These are phyloP conservation scores for Austrolebias charrua DNA, from an alignment of 2,797 vertebrate genomes.

Conservation along the genomic window DNA sequence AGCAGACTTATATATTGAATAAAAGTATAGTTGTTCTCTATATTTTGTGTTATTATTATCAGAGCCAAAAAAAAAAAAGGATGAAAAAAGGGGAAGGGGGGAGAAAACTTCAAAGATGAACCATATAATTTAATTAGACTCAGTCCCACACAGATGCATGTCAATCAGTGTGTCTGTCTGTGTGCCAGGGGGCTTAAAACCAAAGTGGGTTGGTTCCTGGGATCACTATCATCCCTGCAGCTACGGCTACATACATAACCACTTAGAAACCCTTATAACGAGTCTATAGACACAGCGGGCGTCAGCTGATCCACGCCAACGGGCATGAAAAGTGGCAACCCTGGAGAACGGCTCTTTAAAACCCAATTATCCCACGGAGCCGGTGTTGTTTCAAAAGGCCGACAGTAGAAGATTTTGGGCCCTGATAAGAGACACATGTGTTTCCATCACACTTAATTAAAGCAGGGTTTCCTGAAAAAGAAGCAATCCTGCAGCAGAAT, in stretches of 20 bases:
- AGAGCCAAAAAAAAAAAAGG: neutral
- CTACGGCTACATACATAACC: constrained; percentile 63
- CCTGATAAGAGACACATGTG: constrained; percentile 76
- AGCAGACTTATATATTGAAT: constrained; percentile 31
- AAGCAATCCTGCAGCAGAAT: constrained; percentile 69
- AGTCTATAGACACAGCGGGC: constrained; percentile 51
- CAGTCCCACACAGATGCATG: constrained; percentile 40
- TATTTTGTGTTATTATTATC: constrained; percentile 16
- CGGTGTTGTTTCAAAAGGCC: constrained; percentile 69
- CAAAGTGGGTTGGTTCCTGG: constrained; percentile 37
- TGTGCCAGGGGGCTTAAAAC: constrained; percentile 43
- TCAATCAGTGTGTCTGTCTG: constrained; percentile 27
- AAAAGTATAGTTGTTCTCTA: neutral
- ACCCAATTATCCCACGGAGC: constrained; percentile 72
- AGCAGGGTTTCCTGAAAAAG: constrained; percentile 73
- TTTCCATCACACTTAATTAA: constrained; percentile 79
- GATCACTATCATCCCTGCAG: constrained; percentile 58
- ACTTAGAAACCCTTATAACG: constrained; percentile 64
- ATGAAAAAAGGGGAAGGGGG: constrained; percentile 4
- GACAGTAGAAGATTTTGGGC: constrained; percentile 73
- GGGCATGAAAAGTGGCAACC: constrained; percentile 61
- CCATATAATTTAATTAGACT: constrained; percentile 58
- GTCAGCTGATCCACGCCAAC: constrained; percentile 70
- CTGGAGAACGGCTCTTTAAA: constrained; percentile 72
- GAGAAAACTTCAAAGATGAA: constrained; percentile 59